Conservation (phyloP, 1,140 invertebrate genomes). For the Laupala kohalensis region DNA sequence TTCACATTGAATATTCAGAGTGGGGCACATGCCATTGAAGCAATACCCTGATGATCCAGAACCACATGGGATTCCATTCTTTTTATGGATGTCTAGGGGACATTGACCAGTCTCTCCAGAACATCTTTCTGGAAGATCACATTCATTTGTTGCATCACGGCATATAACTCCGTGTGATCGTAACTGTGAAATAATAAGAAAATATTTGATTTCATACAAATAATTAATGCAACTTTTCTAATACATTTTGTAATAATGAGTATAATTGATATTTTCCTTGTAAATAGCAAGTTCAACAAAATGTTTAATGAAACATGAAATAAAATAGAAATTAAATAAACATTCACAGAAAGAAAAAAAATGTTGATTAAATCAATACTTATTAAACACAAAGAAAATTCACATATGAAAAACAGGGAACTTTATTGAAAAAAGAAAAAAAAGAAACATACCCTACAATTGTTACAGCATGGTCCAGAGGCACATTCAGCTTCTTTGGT, state of each 20-base stretch:
- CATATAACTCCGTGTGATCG: conserved; percentile 62
- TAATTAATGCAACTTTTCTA: no score
- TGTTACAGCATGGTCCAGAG: conserved; percentile 78
- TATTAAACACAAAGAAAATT: no score
- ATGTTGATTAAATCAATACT: no score
- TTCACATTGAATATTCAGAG: conserved; percentile 72
- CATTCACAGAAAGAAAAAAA: no score
- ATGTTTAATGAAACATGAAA: no score
- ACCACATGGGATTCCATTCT: conserved; percentile 77
- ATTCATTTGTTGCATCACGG: conserved; percentile 73
- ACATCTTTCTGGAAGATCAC: conserved; percentile 87
- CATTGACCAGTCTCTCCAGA: conserved; percentile 75
- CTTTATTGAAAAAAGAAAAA: no score
- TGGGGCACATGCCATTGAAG: conserved; percentile 83
- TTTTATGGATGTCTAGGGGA: conserved; percentile 74
- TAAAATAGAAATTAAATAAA: no score
- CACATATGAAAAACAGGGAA: no score
- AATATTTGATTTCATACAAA: no score
- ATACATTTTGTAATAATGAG: no score
- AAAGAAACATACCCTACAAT: conserved; percentile 76
- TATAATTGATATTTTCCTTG: no score
- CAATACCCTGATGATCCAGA: conserved; percentile 59
- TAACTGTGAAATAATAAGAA: conserved; percentile 42
- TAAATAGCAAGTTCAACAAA: no score
- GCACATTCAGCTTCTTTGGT: conserved; percentile 84